Conservation (phyloP, 2,888 invertebrate species). For the Esperia sulphurella region DNA sequence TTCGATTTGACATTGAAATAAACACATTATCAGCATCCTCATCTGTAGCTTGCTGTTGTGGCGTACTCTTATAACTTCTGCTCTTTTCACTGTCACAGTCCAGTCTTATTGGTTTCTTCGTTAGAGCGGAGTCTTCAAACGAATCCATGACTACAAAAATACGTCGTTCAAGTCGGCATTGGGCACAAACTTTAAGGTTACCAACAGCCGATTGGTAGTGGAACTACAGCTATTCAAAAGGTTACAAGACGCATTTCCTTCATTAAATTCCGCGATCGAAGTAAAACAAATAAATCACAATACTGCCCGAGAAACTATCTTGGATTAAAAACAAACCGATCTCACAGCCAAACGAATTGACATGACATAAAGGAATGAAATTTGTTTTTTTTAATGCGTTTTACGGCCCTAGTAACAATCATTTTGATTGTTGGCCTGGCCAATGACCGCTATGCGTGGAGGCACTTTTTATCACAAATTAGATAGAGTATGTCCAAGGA, state of each 20-base stretch:
- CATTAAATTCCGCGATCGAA: not conserved
- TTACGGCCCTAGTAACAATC: too few relatives aligned
- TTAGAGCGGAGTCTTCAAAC: slow-evolving; percentile 43
- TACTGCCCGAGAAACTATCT: not conserved
- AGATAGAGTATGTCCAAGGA: too few relatives aligned
- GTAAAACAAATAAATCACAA: not conserved
- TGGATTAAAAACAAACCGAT: slow-evolving; percentile 9
- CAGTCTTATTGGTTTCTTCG: slow-evolving; percentile 37
- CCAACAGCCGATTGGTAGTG: slow-evolving; percentile 10
- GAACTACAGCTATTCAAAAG: not conserved
- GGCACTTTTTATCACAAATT: too few relatives aligned
- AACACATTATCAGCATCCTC: slow-evolving; percentile 51
- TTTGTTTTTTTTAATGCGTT: too few relatives aligned
- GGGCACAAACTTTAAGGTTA: slow-evolving; percentile 61
- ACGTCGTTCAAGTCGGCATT: slow-evolving; percentile 57
- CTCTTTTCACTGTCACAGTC: slow-evolving; percentile 46
- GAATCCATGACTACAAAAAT: slow-evolving; percentile 62
- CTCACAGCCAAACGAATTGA: slow-evolving; percentile 11
- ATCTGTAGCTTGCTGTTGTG: slow-evolving; percentile 36
- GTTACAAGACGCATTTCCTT: not conserved
- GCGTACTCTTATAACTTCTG: slow-evolving; percentile 34
- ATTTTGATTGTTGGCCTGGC: too few relatives aligned
- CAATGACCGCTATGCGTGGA: too few relatives aligned
- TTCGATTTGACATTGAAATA: slow-evolving; percentile 50
- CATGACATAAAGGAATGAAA: slow-evolving; percentile 2